A percentile compares a stretch with the other conserved stretches of the same genome.
Evolutionary conservation across 2,888 invertebrate genomes (phyloP).

Genomic region (Bembecia ichneumoniformis): DNA sequence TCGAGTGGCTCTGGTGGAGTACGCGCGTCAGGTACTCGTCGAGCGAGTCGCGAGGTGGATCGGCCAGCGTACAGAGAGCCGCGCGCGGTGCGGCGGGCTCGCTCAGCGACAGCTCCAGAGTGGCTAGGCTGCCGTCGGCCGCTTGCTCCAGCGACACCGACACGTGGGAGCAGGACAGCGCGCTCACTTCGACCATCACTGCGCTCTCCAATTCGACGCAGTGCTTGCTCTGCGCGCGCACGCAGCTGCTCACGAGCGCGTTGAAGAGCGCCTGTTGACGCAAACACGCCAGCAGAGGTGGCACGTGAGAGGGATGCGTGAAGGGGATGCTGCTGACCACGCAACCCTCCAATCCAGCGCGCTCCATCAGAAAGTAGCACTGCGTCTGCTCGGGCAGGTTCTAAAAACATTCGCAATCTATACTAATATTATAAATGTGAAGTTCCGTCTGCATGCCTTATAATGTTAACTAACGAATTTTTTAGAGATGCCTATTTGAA

Average conservation of each 20-base stretch:
- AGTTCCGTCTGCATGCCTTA: too few relatives aligned
- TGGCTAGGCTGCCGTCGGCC: conserved; percentile 91
- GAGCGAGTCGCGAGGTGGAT: conserved; percentile 49
- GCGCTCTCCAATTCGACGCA: conserved; percentile 83
- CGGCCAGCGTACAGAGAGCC: conserved; percentile 77
- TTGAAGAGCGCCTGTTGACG: conserved; percentile 95
- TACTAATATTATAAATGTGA: too few relatives aligned
- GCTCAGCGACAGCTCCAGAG: conserved; percentile 88
- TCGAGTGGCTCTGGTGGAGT: conserved; percentile 91
- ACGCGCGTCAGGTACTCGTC: conserved; percentile 69
- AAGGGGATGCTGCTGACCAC: conserved; percentile 88
- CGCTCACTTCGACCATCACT: conserved; percentile 93
- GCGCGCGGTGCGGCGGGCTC: conserved; percentile 87
- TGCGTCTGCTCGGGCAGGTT: conserved; percentile 93
- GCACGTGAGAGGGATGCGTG: conserved; percentile 93
- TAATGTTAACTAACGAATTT: too few relatives aligned
- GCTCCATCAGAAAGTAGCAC: conserved; percentile 93
- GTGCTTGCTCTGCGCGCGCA: conserved; percentile 84
- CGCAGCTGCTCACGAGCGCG: conserved; percentile 88
- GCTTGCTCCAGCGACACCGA: conserved; percentile 94
- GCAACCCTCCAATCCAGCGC: conserved; percentile 79
- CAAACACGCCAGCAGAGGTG: conserved; percentile 86
- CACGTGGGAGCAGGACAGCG: conserved; percentile 90
- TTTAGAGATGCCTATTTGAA: too few relatives aligned
- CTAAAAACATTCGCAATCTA: conserved; percentile 44